These are phyloP conservation scores for Drosophila miranda DNA, from an alignment of 1,140 invertebrate genomes.

Conservation along the genomic window DNA sequence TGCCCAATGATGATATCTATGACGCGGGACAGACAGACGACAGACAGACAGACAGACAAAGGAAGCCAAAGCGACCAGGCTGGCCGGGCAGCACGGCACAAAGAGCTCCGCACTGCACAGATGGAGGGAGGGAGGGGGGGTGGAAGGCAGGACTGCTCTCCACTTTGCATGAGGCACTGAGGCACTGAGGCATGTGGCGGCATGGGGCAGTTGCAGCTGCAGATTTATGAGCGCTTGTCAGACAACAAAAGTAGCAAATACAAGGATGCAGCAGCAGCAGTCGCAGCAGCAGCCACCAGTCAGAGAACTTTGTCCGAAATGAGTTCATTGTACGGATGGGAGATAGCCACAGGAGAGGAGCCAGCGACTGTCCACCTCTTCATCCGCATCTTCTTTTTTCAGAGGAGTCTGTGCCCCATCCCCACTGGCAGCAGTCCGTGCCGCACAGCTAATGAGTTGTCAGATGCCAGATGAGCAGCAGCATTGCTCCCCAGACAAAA, in stretches of 20 bases:
- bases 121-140: background rate
- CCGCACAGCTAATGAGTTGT: constrained; percentile 70
- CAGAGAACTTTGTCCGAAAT: constrained; percentile 41
- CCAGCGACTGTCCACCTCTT: no score
- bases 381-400: no score
- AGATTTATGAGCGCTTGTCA: constrained; percentile 74
- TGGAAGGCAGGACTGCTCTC: constrained; percentile 8
- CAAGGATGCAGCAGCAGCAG: constrained; percentile 9
- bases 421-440: constrained; percentile 6
- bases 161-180: constrained; percentile 45
- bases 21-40: constrained; percentile 30
- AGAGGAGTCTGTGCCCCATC: no score
- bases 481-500: constrained; percentile 20
- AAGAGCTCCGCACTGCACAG: constrained; percentile 36
- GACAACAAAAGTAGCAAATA: constrained; percentile 46
- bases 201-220: constrained; percentile 18
- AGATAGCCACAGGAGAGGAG: no score
- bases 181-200: constrained; percentile 27
- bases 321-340: constrained; percentile 62
- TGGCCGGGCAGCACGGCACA: constrained; percentile 41
- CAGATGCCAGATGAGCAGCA: constrained; percentile 40
- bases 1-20: constrained; percentile 75
- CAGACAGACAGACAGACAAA: constrained; percentile 57
- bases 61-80: constrained; percentile 13
- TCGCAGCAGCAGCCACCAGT: constrained; percentile 10